phyloP scores from a whole-genome alignment of 2,888 invertebrate genomes.

The Amphipyra tragopoginis region DNA sequence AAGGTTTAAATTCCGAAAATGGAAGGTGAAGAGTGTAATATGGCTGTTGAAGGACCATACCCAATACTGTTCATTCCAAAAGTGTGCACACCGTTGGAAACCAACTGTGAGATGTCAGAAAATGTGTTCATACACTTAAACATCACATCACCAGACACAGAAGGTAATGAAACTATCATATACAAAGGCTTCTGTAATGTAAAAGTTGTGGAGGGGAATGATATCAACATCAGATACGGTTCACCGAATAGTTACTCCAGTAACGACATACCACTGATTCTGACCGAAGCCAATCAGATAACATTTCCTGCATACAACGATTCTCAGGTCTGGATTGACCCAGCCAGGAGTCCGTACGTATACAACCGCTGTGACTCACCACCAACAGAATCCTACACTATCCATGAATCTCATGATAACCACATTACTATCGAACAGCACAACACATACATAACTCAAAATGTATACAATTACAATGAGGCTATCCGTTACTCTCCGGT shows the following conservation, averaged over 20 bases:
- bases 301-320: conserved; percentile 67
- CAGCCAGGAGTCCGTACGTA: conserved; percentile 77
- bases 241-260: conserved; percentile 37
- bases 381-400: conserved; percentile 66
- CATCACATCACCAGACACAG: conserved; percentile 75
- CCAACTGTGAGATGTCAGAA: conserved; percentile 72
- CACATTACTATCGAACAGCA: conserved; percentile 78
- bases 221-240: conserved; percentile 56
- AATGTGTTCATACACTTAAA: conserved; percentile 78
- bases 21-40: conserved; percentile 64
- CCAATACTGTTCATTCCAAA: conserved; percentile 81
- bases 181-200: conserved; percentile 81
- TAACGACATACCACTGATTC: conserved; percentile 63
- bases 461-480: conserved; percentile 77
- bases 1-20: conserved; percentile 66
- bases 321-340: conserved; percentile 83
- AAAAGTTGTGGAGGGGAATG: conserved; percentile 74
- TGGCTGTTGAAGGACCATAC: conserved; percentile 65
- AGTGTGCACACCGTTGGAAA: conserved; percentile 74
- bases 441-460: conserved; percentile 80
- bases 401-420: conserved; percentile 66
- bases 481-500: conserved; percentile 63
- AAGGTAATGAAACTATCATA: conserved; percentile 74
- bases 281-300: conserved; percentile 66
- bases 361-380: conserved; percentile 74